A percentile compares a stretch with the other conserved stretches of the same genome.
Conservation (phyloP, 2,888 invertebrate genomes). For the Epistrophe eligans region DNA sequence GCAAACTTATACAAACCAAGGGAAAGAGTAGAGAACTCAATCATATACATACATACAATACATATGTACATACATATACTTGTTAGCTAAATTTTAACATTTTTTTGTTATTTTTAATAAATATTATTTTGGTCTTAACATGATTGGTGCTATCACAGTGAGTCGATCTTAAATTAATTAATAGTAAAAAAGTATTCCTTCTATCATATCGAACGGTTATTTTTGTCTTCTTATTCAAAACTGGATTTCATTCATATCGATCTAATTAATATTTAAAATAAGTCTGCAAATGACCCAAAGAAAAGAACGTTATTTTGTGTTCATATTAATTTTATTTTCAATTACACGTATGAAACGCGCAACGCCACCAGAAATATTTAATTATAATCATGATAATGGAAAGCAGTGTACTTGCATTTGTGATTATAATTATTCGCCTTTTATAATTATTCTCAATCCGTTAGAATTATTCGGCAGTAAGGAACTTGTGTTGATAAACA, state of each 20-base stretch:
- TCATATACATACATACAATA: neutral
- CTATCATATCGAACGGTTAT: neutral
- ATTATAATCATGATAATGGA: neutral
- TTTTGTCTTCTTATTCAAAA: constrained; percentile 1
- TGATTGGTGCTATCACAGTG: constrained; percentile 1
- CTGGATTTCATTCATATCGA: constrained; percentile 9
- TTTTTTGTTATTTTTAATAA: neutral
- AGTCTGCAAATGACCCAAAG: constrained; percentile 6
- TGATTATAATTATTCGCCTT: neutral
- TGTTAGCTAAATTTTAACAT: neutral
- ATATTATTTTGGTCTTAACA: neutral
- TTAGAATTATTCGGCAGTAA: constrained; percentile 1
- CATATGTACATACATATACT: no score
- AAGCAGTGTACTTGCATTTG: constrained; percentile 6
- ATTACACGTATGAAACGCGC: neutral
- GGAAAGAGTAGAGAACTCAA: neutral
- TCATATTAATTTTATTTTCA: constrained; percentile 1
- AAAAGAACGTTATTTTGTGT: constrained; percentile 9
- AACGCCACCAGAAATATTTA: neutral
- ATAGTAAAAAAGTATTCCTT: constrained; percentile 16
- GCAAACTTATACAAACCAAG: neutral
- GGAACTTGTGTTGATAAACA: neutral
- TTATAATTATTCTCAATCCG: constrained; percentile 9
- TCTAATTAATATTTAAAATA: neutral
- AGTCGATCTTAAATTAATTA: neutral